phyloP scores from a whole-genome alignment of 2,113 vertebrate genomes.

The Numida meleagris region DNA sequence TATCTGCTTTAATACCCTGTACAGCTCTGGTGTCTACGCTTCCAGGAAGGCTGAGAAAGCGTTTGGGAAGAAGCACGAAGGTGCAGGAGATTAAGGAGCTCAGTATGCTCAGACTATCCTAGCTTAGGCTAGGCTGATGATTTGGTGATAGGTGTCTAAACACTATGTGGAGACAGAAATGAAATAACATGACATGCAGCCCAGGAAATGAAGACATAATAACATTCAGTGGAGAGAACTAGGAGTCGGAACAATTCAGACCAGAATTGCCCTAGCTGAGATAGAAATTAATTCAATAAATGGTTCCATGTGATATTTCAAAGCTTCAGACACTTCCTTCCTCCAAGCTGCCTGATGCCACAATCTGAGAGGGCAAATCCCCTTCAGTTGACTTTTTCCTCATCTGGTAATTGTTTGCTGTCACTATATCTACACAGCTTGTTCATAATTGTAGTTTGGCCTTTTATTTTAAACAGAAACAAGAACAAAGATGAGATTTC shows the following conservation, averaged over 20 bases:
- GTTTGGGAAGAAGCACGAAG: neutral
- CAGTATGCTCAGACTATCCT: neutral
- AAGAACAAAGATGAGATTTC: neutral
- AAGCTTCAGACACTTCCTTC: neutral
- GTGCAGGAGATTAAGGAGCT: neutral
- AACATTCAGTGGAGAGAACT: neutral
- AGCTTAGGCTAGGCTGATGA: neutral
- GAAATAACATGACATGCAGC: neutral
- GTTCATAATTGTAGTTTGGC: neutral
- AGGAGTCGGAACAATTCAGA: neutral
- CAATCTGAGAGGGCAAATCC: neutral
- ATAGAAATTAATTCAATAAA: neutral
- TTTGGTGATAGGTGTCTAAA: neutral
- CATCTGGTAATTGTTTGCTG: neutral
- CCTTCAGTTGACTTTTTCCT: neutral
- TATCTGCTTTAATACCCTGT: neutral
- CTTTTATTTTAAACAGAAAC: conserved; percentile 31
- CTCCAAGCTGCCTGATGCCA: neutral
- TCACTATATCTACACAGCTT: neutral
- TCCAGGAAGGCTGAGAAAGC: neutral
- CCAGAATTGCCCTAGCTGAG: neutral
- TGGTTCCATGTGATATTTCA: neutral
- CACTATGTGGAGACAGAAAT: neutral
- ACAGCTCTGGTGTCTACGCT: neutral
- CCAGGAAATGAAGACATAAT: neutral